A percentile compares a stretch with the other conserved stretches of the same genome.
phyloP scores from a whole-genome alignment of 2,113 vertebrate genomes.

The Nestor notabilis region DNA sequence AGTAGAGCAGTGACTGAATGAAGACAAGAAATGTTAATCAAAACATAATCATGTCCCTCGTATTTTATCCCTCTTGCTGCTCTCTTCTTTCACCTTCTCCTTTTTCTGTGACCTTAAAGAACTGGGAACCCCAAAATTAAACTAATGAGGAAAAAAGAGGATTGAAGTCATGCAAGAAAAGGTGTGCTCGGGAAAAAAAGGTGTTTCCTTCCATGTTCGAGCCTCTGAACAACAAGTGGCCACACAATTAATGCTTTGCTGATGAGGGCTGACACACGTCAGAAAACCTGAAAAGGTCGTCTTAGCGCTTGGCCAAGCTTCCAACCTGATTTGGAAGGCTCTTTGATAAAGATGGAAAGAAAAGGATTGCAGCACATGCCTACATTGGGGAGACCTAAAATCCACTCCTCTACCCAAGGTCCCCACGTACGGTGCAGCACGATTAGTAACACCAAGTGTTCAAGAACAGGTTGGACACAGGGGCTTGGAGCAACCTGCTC shows the following conservation, averaged over 20 bases:
- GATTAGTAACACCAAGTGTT: background rate
- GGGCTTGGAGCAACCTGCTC: background rate
- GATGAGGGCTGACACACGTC: background rate
- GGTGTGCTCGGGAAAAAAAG: background rate
- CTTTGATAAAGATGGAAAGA: background rate
- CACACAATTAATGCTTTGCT: background rate
- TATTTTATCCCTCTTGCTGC: background rate
- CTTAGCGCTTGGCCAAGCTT: background rate
- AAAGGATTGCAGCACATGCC: background rate
- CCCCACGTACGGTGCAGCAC: background rate
- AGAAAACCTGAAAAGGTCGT: background rate
- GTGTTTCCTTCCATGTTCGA: background rate
- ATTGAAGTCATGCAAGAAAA: background rate
- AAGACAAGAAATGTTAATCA: background rate
- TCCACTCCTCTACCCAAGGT: background rate
- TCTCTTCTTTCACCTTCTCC: background rate
- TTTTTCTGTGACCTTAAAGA: background rate
- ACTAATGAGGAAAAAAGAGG: background rate
- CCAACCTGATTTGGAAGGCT: background rate
- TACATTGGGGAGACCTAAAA: background rate
- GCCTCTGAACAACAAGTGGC: background rate
- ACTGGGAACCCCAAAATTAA: background rate
- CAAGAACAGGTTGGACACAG: accelerated
- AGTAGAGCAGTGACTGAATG: background rate
- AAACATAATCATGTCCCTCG: background rate